Percentiles rank a stretch among this genome's conserved stretches.
Conservation (phyloP, 2,888 invertebrate species). For the Theretra japonica region DNA sequence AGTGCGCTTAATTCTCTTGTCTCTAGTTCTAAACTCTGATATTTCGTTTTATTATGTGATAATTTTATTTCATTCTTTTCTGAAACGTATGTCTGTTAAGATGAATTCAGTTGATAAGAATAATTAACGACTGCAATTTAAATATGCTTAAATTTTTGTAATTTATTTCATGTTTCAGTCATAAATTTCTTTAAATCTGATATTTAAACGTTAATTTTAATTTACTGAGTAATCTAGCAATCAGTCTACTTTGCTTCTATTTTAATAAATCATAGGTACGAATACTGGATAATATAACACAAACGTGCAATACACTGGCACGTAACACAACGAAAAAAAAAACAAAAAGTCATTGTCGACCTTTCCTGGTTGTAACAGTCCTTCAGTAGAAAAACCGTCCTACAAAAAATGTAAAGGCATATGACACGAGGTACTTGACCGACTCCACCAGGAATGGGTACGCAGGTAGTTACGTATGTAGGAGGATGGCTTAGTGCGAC, state of each 20-base stretch:
- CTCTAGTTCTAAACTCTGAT: constrained; percentile 36
- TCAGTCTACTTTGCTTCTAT: too few relatives aligned
- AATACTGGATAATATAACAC: too few relatives aligned
- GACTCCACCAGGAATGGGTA: background rate
- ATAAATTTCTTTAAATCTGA: too few relatives aligned
- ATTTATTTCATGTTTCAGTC: too few relatives aligned
- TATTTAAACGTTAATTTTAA: too few relatives aligned
- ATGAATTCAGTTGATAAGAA: background rate
- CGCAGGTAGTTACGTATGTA: constrained; percentile 18
- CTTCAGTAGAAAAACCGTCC: background rate
- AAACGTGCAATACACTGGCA: too few relatives aligned
- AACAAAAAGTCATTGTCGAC: background rate
- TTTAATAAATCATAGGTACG: too few relatives aligned
- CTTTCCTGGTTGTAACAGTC: background rate
- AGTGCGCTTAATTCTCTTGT: constrained; percentile 46
- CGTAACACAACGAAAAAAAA: background rate
- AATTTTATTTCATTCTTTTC: background rate
- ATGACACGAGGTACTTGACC: constrained; percentile 15
- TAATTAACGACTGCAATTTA: too few relatives aligned
- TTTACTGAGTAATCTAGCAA: too few relatives aligned
- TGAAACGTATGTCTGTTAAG: background rate
- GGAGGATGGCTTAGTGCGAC: constrained; percentile 20
- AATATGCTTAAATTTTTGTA: too few relatives aligned
- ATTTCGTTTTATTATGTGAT: constrained; percentile 24
- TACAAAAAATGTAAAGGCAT: constrained; percentile 1